Base-by-base conservation (phyloP, 2,113 vertebrate genomes). In the Amphilophus citrinellus region DNA sequence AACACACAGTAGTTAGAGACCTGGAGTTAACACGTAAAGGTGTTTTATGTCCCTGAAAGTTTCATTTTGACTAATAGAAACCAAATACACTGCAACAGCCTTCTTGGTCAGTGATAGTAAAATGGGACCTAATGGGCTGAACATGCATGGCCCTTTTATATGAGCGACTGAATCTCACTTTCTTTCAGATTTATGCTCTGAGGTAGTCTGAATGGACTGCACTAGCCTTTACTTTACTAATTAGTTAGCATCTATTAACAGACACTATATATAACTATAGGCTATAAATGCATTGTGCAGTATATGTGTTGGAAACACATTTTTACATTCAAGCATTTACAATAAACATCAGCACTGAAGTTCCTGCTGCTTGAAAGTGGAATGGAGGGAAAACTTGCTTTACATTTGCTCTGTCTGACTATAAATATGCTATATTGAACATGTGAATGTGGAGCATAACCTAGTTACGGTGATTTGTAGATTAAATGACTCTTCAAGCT, bases 391-490 rank as follows among this genome's bases (percentile, higher is more conserved):
- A 27, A n/a, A 20, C 18, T 50, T 76, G 15, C 24, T 57, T n/a
- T 59, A 11, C 30, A 39, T 39, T n/a, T 66, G 22, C 39, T 79
- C 79, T 20, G 53, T 71, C 42, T 47, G 35, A 6, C 47, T 66
- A 66, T 75, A 63, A 63, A 81, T 78, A 80, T 22, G 39, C 60
- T 42, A 6, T 82, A 83, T 59, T 71, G 10, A 84, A 76, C 24
- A 14, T 63, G 62, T 44, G 80, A 84, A 84, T 84, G 82, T 84
- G 76, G 71, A 87, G 73, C 76, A 57, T 75, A 42, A 63, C 68
- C 85, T 81, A 73, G 58, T 84, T 87, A 32, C 63, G 35, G 44
- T 58, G 75, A 79, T 66, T 84, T 76, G 81, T 84, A 47, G 39
- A 85, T 84, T 61, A 79, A 91, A 76, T 65, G 61, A 80, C 76